A percentile compares a stretch with the other conserved stretches of the same genome.
Evolutionary conservation across 23 tunicate genomes (phyloP).

Genomic region (Styela plicata): DNA sequence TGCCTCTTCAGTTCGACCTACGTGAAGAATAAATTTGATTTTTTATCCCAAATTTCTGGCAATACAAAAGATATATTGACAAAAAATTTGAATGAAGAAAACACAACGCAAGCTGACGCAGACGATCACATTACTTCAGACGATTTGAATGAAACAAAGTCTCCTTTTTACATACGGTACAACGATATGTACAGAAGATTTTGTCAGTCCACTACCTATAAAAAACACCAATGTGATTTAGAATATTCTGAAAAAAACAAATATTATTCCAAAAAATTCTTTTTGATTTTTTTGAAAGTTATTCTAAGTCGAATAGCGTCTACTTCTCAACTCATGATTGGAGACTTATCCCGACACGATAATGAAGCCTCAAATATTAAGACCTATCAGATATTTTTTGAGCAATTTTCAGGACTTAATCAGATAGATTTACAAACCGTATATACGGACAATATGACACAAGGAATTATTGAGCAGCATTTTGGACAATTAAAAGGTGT

Average conservation of each 20-base stretch:
- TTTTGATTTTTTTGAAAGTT: not conserved
- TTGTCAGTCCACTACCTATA: not conserved
- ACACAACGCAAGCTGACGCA: not conserved
- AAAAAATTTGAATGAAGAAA: not conserved
- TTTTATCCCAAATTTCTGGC: not conserved
- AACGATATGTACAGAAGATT: not conserved
- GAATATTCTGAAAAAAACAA: not conserved
- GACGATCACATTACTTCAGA: not conserved
- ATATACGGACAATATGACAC: constrained; percentile 8
- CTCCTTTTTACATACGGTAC: constrained; percentile 11
- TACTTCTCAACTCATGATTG: constrained; percentile 35
- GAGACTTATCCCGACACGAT: constrained; percentile 45
- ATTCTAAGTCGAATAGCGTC: constrained; percentile 27
- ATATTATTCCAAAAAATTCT: constrained; percentile 6
- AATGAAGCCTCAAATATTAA: not conserved
- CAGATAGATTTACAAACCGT: not conserved
- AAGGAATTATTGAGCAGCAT: constrained; percentile 42
- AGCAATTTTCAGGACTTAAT: not conserved
- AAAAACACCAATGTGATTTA: not conserved
- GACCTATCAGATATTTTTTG: not conserved
- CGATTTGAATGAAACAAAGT: not conserved
- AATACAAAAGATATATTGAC: not conserved
- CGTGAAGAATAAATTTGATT: not conserved
- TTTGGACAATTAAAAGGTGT: constrained; percentile 5
- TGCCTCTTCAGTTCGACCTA: not conserved